Evolutionary conservation across 2,888 invertebrate species (phyloP), one percentile per base, ranked within the genome.

Genomic region (Mellilla xanthometata): DNA sequence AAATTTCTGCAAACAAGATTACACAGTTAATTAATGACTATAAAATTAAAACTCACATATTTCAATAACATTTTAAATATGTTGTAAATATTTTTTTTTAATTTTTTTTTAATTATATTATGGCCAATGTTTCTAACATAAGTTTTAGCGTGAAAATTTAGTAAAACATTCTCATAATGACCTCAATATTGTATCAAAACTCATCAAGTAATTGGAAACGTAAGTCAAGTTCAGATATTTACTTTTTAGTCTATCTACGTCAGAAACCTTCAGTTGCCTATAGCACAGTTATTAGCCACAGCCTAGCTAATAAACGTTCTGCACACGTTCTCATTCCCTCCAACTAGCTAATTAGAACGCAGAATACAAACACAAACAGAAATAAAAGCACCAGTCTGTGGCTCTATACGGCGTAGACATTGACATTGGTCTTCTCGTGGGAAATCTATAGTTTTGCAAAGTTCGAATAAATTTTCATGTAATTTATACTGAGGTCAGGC

Each of bases 391-490:
- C 5, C 7, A 23, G 23, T 7, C 23, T 23, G 23, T 23, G n/a
- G 23, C 23, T 7, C 3, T 15, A 5, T 42, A 49, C 49, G 32
- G 34, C 30, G 32, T 41, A 49, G 45, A 29, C 45, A 51, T 51
- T 49, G 57, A 53, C 53, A 46, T 52, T 49, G 31, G 45, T 13
- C 22, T 7, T 28, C 71, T 51, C 67, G 0, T 12, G 67, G 71
- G 72, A 72, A 72, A 72, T 72, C 62, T 68, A 47, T 54, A 50
- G 47, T 47, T 60, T 56, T 53, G 58, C 52, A 45, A 56, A 62
- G 50, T 68, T 60, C 35, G 49, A 52, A 65, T 62, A 64, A 60
- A 62, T 23, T 62, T 65, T 67, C 57, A 60, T 61, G 67, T 68
- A 67, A 68, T 64, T 62, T 65, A 61, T 62, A 60, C 50, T 44